Percentiles rank a stretch among this genome's conserved stretches.
These are phyloP conservation scores for Xylota sylvarum DNA, from an alignment of 2,888 invertebrate genomes.

Conservation along the genomic window DNA sequence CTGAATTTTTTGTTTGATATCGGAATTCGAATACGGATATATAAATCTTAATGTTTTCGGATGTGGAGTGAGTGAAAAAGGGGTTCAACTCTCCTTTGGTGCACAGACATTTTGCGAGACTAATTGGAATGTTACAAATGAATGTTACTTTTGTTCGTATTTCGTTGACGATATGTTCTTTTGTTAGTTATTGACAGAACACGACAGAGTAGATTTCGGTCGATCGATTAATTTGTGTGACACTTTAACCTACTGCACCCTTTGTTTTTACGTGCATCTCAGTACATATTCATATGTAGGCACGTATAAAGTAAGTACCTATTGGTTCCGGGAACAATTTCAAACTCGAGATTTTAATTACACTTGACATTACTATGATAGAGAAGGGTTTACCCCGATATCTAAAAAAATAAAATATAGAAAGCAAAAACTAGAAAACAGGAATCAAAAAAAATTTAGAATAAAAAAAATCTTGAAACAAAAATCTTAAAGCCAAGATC, in stretches of 20 bases:
- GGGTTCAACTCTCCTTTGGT: conserved; percentile 8
- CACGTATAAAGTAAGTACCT: too few relatives aligned
- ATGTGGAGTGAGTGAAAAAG: conserved; percentile 13
- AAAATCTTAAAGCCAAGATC: too few relatives aligned
- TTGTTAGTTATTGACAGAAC: not conserved
- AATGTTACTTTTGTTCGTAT: not conserved
- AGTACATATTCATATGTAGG: too few relatives aligned
- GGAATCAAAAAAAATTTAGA: too few relatives aligned
- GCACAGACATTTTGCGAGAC: conserved; percentile 7
- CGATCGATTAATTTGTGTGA: not conserved
- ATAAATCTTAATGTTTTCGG: conserved; percentile 34
- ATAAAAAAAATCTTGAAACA: too few relatives aligned
- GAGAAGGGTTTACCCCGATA: too few relatives aligned
- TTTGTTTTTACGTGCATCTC: not conserved
- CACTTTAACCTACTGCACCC: not conserved
- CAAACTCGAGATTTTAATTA: too few relatives aligned
- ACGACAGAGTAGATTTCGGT: not conserved
- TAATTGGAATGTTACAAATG: conserved; percentile 9
- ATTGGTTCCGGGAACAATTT: too few relatives aligned
- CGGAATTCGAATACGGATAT: conserved; percentile 28
- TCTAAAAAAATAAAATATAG: too few relatives aligned
- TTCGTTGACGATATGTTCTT: not conserved
- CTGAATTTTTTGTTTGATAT: conserved; percentile 54
- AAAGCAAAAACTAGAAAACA: too few relatives aligned
- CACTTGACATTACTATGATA: too few relatives aligned